A percentile compares a stretch with the other conserved stretches of the same genome.
phyloP scores from a whole-genome alignment of 2,888 invertebrate genomes.

The Apodemia zela region DNA sequence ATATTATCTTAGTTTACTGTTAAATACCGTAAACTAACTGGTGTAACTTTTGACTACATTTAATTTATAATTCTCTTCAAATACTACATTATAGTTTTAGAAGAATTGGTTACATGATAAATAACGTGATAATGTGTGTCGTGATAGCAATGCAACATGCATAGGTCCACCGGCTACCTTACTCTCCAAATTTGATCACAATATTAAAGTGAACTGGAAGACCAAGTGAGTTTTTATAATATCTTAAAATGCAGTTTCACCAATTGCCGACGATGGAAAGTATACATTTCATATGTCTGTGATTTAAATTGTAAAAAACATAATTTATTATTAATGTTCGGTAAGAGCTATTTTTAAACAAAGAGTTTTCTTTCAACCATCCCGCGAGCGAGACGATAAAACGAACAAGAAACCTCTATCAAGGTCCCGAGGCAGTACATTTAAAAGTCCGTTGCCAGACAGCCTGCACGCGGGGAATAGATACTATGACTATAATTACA shows the following conservation, averaged over 20 bases:
- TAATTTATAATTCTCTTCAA: neutral
- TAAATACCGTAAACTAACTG: neutral
- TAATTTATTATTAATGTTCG: neutral
- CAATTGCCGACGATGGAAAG: too few relatives aligned
- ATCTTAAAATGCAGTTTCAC: too few relatives aligned
- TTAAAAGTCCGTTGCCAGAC: slow-evolving; percentile 5
- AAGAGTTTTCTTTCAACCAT: slow-evolving; percentile 1
- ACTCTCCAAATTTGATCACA: too few relatives aligned
- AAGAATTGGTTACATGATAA: too few relatives aligned
- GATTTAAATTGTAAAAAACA: too few relatives aligned
- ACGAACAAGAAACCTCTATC: neutral
- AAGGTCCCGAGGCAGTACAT: slow-evolving; percentile 5
- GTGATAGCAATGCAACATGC: too few relatives aligned
- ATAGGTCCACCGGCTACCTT: too few relatives aligned
- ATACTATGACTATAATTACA: slow-evolving; percentile 7
- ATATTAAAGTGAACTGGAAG: too few relatives aligned
- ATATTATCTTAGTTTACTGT: neutral
- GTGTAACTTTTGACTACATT: neutral
- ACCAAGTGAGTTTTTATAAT: too few relatives aligned
- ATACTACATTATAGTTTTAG: too few relatives aligned
- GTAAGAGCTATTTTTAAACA: slow-evolving; percentile 2
- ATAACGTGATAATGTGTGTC: too few relatives aligned
- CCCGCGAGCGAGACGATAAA: neutral
- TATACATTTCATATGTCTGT: too few relatives aligned
- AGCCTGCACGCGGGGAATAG: neutral